Conservation (phyloP, 1,140 invertebrate genomes). For the Meloidogyne chitwoodi region DNA sequence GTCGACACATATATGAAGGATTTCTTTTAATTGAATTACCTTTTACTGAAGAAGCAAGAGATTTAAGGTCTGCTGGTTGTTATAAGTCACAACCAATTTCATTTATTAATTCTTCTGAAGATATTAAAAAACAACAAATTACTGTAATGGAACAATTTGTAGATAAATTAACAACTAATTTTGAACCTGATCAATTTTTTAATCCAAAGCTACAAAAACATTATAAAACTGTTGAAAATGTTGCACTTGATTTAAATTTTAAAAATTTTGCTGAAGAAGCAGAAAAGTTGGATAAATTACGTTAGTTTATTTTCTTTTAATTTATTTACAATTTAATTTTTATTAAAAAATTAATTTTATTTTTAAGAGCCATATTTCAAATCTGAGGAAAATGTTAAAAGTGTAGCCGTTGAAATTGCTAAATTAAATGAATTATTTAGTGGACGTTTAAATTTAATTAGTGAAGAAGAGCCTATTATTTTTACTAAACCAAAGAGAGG, state of each 20-base stretch:
- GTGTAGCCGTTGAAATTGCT: not conserved
- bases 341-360: too few relatives aligned
- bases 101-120: slow-evolving; percentile 5
- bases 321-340: not conserved
- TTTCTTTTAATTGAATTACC: slow-evolving; percentile 41
- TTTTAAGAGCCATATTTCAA: not conserved
- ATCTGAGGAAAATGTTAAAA: not conserved
- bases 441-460: not conserved
- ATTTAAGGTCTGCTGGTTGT: not conserved
- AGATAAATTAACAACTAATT: slow-evolving; percentile 9
- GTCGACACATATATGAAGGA: slow-evolving; percentile 30
- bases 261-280: slow-evolving; percentile 20
- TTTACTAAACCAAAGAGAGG: not conserved
- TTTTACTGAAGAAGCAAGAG: slow-evolving; percentile 30
- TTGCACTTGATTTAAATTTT: slow-evolving; percentile 31
- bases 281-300: slow-evolving; percentile 24
- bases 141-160: slow-evolving; percentile 34
- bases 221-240: slow-evolving; percentile 31
- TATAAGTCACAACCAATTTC: slow-evolving; percentile 12
- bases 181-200: slow-evolving; percentile 26
- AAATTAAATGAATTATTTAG: not conserved
- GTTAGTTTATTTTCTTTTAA: not conserved
- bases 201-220: slow-evolving; percentile 30
- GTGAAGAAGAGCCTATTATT: not conserved
- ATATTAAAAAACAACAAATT: slow-evolving; percentile 7